phyloP scores from a whole-genome alignment of 1,140 invertebrate genomes.

The Spodoptera frugiperda region DNA sequence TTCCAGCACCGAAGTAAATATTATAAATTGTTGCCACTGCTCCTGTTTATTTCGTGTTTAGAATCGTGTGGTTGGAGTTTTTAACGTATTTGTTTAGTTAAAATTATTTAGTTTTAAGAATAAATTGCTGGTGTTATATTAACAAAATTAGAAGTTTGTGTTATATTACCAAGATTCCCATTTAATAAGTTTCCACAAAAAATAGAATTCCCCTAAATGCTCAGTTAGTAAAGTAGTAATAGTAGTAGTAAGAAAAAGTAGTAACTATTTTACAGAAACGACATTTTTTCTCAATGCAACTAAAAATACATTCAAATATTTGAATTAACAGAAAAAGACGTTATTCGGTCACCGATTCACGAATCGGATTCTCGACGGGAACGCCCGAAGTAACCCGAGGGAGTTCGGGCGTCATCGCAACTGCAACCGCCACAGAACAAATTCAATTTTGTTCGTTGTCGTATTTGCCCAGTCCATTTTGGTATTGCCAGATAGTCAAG shows the following conservation, averaged over 20 bases:
- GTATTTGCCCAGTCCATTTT: slow-evolving; percentile 72
- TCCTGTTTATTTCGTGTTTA: neutral
- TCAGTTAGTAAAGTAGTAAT: too few relatives aligned
- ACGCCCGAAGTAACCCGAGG: slow-evolving; percentile 58
- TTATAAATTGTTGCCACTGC: slow-evolving; percentile 14
- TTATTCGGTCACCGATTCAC: slow-evolving; percentile 37
- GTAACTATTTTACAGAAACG: too few relatives aligned
- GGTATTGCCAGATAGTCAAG: slow-evolving; percentile 66
- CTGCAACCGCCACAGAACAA: slow-evolving; percentile 63
- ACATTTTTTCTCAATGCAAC: too few relatives aligned
- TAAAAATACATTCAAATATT: neutral
- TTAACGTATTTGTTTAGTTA: too few relatives aligned
- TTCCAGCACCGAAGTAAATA: slow-evolving; percentile 19
- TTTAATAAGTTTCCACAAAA: too few relatives aligned
- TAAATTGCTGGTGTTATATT: too few relatives aligned
- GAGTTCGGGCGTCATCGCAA: slow-evolving; percentile 53
- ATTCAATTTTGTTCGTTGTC: slow-evolving; percentile 74
- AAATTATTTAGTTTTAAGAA: too few relatives aligned
- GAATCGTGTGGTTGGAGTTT: neutral
- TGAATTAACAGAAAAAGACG: slow-evolving; percentile 20
- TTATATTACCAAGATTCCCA: too few relatives aligned
- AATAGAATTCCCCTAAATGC: too few relatives aligned
- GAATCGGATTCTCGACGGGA: slow-evolving; percentile 36
- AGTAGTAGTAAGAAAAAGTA: too few relatives aligned
- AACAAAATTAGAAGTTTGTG: too few relatives aligned